phyloP scores from a whole-genome alignment of 2,888 invertebrate species.

The Thereva unica region DNA sequence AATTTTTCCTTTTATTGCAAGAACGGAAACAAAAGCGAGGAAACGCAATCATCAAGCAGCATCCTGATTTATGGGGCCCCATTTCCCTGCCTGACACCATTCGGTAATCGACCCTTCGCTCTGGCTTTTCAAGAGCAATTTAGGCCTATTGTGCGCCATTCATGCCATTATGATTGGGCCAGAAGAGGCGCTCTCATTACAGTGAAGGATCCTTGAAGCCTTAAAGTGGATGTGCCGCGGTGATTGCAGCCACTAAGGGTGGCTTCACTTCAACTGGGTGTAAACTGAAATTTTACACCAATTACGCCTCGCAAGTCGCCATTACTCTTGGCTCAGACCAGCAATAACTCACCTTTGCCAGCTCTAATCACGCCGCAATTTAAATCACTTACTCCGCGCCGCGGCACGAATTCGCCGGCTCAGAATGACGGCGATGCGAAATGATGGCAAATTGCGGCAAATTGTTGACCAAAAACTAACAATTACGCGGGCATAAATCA shows the following conservation, averaged over 20 bases:
- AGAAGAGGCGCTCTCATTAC: slow-evolving; percentile 9
- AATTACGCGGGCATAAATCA: slow-evolving; percentile 59
- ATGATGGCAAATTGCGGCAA: slow-evolving; percentile 47
- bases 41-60: slow-evolving; percentile 4
- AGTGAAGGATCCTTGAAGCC: background rate
- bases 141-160: slow-evolving; percentile 17
- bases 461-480: slow-evolving; percentile 56
- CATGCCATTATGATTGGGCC: slow-evolving; percentile 8
- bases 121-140: slow-evolving; percentile 25
- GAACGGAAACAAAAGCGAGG: slow-evolving; percentile 2
- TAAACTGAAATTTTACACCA: slow-evolving; percentile 19
- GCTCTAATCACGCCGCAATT: slow-evolving; percentile 25
- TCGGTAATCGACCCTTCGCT: slow-evolving; percentile 15
- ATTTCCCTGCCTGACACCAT: background rate
- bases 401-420: slow-evolving; percentile 8
- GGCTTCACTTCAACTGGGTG: slow-evolving; percentile 13
- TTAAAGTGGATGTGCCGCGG: slow-evolving; percentile 7
- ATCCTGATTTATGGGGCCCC: slow-evolving; percentile 10
- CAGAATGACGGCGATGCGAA: slow-evolving; percentile 25
- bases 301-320: slow-evolving; percentile 15
- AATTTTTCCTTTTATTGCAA: background rate
- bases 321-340: slow-evolving; percentile 17
- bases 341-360: slow-evolving; percentile 24
- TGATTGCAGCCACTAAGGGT: background rate
- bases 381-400: slow-evolving; percentile 39